A percentile compares a stretch with the other conserved stretches of the same genome.
These are phyloP conservation scores for Wasmannia auropunctata DNA, from an alignment of 1,140 invertebrate species.

Conservation along the genomic window DNA sequence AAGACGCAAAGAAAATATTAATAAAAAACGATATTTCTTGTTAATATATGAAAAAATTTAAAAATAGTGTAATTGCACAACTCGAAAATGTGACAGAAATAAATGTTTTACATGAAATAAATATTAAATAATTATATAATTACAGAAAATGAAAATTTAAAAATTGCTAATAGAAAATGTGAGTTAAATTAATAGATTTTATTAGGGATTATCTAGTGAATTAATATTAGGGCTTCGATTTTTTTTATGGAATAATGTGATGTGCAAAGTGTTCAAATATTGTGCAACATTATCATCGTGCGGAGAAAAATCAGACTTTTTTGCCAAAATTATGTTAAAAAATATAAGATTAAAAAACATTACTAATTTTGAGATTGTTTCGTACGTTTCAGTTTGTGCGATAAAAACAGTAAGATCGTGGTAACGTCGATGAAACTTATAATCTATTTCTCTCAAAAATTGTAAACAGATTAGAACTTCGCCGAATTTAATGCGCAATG, in stretches of 20 bases:
- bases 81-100: neutral
- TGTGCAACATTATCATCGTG: no score
- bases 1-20: neutral
- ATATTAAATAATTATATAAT: no score
- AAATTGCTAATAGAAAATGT: neutral
- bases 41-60: neutral
- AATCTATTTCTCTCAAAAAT: slow-evolving; percentile 25
- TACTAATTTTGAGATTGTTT: neutral
- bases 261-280: neutral
- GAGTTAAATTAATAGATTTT: neutral
- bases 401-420: slow-evolving; percentile 6
- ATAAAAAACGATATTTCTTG: neutral
- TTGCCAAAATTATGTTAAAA: neutral
- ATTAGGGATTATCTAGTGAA: no score
- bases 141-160: neutral
- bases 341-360: neutral
- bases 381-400: neutral
- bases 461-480: neutral
- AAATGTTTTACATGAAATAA: no score
- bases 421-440: slow-evolving; percentile 28
- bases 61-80: neutral
- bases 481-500: neutral
- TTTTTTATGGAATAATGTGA: neutral
- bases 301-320: neutral
- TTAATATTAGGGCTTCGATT: neutral